Evolutionary conservation across 2,797 vertebrate species (phyloP).

Genomic region (Bradypus variegatus): DNA sequence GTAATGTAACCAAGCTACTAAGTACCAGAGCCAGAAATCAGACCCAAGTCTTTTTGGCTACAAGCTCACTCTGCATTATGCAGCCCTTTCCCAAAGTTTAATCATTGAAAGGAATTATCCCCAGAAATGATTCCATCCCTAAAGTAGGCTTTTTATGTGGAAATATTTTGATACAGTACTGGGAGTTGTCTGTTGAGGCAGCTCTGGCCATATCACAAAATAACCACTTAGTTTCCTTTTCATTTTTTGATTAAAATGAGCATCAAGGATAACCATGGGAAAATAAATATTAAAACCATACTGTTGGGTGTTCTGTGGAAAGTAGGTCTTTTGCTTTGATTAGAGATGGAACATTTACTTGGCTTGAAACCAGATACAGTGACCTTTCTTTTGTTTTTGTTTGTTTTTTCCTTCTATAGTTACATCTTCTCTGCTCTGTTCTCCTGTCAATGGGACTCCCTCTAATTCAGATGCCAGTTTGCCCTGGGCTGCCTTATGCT

Average conservation of each 20-base stretch:
- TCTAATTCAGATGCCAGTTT: neutral
- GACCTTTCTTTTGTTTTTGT: neutral
- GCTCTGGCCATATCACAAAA: neutral
- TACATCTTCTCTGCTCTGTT: neutral
- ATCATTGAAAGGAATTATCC: neutral
- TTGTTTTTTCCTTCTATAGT: constrained; percentile 4
- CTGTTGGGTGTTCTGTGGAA: neutral
- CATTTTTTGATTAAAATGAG: neutral
- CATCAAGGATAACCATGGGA: neutral
- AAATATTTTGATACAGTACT: neutral
- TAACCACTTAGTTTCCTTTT: neutral
- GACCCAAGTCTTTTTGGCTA: neutral
- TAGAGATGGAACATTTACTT: neutral
- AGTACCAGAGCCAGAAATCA: neutral
- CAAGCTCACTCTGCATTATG: neutral
- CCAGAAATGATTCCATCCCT: neutral
- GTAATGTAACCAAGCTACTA: neutral
- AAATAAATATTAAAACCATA: constrained; percentile 6
- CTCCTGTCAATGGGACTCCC: neutral
- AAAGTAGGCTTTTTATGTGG: neutral
- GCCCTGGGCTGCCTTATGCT: neutral
- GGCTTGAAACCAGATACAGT: neutral
- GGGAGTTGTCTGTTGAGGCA: neutral
- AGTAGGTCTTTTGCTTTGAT: neutral
- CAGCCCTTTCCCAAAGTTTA: neutral